phyloP scores from a whole-genome alignment of 2,888 invertebrate genomes.

The Anoplius nigerrimus region DNA sequence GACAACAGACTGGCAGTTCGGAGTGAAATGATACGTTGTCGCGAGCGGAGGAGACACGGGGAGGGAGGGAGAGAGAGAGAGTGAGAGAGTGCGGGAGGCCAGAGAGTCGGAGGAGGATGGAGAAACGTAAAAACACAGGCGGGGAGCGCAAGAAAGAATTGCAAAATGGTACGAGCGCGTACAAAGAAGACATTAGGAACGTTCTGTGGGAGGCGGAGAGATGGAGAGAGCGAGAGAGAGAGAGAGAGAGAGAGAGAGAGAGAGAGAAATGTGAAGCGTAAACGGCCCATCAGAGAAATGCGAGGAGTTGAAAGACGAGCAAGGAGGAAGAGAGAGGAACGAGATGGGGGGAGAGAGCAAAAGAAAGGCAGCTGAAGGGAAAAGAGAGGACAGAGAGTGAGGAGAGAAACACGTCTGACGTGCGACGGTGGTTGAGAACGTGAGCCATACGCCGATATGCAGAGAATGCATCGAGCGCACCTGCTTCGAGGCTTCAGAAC shows the following conservation, averaged over 20 bases:
- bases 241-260: slow-evolving; percentile 3
- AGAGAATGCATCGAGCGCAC: slow-evolving; percentile 51
- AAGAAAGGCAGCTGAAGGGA: slow-evolving; percentile 25
- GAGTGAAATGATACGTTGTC: neutral
- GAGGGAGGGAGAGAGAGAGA: slow-evolving; percentile 6
- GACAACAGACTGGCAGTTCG: neutral
- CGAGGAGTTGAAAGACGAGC: neutral
- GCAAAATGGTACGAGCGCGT: neutral
- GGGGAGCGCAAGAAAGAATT: slow-evolving; percentile 4
- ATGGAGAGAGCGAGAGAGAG: slow-evolving; percentile 6
- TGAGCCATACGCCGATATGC: slow-evolving; percentile 43
- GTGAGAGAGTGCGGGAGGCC: no score
- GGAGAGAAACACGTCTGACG: slow-evolving; percentile 30
- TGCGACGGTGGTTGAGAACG: slow-evolving; percentile 49
- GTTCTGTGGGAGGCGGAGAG: neutral
- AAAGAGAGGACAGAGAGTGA: slow-evolving; percentile 33
- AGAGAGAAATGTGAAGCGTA: slow-evolving; percentile 4
- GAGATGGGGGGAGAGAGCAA: neutral
- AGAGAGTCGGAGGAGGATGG: no score
- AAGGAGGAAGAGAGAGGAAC: neutral
- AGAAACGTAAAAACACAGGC: slow-evolving; percentile 4
- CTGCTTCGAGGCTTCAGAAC: slow-evolving; percentile 46
- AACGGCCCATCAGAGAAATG: no score
- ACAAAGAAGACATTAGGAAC: slow-evolving; percentile 12
- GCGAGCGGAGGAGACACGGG: slow-evolving; percentile 6